phyloP scores from a whole-genome alignment of 92 coral and sea anemone species.

The Umimayanthus chanpuru region DNA sequence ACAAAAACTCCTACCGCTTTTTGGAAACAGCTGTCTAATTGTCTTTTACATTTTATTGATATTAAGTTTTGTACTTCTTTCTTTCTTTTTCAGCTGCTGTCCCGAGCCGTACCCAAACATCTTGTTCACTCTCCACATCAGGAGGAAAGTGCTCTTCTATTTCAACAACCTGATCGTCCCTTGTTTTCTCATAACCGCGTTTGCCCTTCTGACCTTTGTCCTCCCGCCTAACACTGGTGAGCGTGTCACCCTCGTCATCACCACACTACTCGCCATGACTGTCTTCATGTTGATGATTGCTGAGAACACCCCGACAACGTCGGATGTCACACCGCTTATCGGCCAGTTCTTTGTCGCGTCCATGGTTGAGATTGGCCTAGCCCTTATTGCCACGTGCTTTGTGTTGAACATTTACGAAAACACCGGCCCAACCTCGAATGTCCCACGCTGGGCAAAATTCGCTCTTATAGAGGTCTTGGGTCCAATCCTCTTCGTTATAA shows the following conservation, averaged over 20 bases:
- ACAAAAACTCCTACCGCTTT: too few species aligned
- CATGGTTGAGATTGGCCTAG: conserved; percentile 96
- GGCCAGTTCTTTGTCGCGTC: conserved; percentile 98
- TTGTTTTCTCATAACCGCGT: conserved; percentile 93
- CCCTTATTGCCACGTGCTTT: conserved; percentile 90
- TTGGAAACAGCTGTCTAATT: too few species aligned
- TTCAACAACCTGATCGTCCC: conserved; percentile 95
- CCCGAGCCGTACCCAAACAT: conserved; percentile 94
- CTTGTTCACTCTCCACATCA: conserved; percentile 86
- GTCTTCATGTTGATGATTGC: conserved; percentile 99
- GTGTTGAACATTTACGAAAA: conserved; percentile 88
- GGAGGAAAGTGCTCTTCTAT: conserved; percentile 94
- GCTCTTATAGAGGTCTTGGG: conserved; percentile 79
- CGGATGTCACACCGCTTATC: conserved; percentile 96
- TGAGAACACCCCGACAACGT: conserved; percentile 97
- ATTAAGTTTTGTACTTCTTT: neutral
- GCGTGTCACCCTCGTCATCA: conserved; percentile 97
- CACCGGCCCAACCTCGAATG: conserved; percentile 80
- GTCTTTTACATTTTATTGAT: neutral
- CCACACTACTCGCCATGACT: conserved; percentile 93
- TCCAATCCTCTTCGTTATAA: conserved; percentile 79
- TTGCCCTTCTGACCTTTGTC: conserved; percentile 93
- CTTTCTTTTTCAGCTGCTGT: conserved; percentile 74
- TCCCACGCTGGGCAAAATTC: conserved; percentile 84
- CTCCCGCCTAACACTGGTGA: conserved; percentile 98